Percentiles rank a stretch among this genome's conserved stretches.
Evolutionary conservation across 2,113 vertebrate species (phyloP).

Genomic region (Neodon shergylaensis): DNA sequence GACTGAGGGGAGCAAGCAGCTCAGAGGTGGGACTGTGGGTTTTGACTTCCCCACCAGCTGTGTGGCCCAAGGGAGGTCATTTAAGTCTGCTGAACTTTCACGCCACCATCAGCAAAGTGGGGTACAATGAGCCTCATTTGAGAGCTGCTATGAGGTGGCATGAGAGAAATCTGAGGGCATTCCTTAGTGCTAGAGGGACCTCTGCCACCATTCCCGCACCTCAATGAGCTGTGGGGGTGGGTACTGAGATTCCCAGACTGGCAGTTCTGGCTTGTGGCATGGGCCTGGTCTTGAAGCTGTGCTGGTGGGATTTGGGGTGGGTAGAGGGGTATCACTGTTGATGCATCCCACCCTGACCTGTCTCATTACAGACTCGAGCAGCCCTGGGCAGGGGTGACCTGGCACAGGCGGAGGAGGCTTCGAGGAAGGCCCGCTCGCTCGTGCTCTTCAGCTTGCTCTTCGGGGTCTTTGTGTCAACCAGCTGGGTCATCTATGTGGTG

Average conservation of each 20-base stretch:
- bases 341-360: fast-evolving
- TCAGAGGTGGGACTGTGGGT: neutral
- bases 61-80: neutral
- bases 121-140: fast-evolving
- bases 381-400: conserved; percentile 86
- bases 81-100: neutral
- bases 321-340: fast-evolving
- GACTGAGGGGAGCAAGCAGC: neutral
- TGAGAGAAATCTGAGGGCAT: neutral
- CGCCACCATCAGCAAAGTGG: neutral
- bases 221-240: fast-evolving
- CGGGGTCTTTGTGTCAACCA: conserved; percentile 85
- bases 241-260: fast-evolving
- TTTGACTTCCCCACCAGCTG: neutral
- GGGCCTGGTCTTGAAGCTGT: neutral
- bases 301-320: neutral
- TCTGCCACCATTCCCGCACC: too few species aligned
- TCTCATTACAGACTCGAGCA: conserved; percentile 82
- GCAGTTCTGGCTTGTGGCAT: fast-evolving
- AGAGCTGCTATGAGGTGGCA: fast-evolving
- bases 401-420: conserved; percentile 82
- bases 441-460: conserved; percentile 90
- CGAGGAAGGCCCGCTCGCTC: conserved; percentile 84
- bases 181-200: fast-evolving
- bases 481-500: conserved; percentile 89